Base-by-base conservation (phyloP, 1,140 invertebrate species). In the Antheraea pernyi region DNA sequence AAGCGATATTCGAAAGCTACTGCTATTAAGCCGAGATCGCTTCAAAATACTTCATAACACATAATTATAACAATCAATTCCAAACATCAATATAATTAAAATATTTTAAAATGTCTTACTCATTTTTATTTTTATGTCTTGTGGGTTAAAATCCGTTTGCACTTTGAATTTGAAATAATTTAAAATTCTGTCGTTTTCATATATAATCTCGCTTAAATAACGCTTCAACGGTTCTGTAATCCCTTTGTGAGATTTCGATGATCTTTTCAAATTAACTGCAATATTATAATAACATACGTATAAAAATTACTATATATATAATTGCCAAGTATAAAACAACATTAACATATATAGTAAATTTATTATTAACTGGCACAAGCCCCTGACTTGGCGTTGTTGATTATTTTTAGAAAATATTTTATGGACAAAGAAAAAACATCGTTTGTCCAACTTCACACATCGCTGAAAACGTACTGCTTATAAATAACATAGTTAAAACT, bases 131-230 rank as follows among this genome's bases (percentile, higher is more conserved):
- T 73, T 73, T 10, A 63, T 39, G 53, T 71, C 67, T 59, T 61
- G 8, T 59, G 36, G 16, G 30, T 59, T 58, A n/a, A 53, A 36
- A 60, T 70, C 60, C 10, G 66, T 68, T 69, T 59, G 18, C 7
- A 72, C 59, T 60, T 66, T 72, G 5, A 60, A 10, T 39, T 70
- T 36, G 30, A 79, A 75, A 71, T 72, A 69, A 63, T 60, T 64
- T n/a, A 74, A 16, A 16, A 74, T 37, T 19, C 70, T 37, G 2
- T 69, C 68, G 22, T 67, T 69, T 46, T 70, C 19, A 59, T 58
- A 19, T 58, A 70, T 66, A 19, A 74, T 66, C 46, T 69, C 19
- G 7, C 58, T 37, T 36, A 59, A 11, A 8, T 67, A 19, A n/a
- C 22, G 18, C 7, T 30, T 58, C 65, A 58, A 13, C 2, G 65